Percentiles rank a stretch among this genome's conserved stretches.
phyloP scores from a whole-genome alignment of 2,113 vertebrate genomes.

The Scortum barcoo region DNA sequence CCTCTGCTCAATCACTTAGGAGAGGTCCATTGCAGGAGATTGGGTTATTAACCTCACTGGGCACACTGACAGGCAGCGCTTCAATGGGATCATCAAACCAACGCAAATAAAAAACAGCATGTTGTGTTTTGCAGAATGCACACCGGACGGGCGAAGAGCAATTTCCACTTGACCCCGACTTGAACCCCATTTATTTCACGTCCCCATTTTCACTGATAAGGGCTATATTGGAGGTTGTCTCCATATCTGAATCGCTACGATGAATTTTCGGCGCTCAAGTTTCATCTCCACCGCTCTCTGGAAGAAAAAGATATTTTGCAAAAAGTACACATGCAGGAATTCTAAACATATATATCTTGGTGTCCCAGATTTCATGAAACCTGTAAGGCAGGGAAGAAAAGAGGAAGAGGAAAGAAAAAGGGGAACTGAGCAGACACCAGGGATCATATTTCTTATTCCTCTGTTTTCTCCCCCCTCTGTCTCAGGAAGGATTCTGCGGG shows the following conservation, averaged over 20 bases:
- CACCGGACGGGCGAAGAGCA: background rate
- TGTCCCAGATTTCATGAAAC: conserved; percentile 78
- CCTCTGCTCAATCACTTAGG: conserved; percentile 64
- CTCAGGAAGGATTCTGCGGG: conserved; percentile 68
- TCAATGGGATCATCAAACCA: conserved; percentile 36
- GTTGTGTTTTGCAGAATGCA: conserved; percentile 33
- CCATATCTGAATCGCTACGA: conserved; percentile 13
- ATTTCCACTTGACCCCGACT: conserved; percentile 36
- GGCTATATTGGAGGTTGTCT: background rate
- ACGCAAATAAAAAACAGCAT: conserved; percentile 55
- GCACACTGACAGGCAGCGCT: conserved; percentile 12
- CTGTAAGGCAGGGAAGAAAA: conserved; percentile 43
- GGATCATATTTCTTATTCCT: conserved; percentile 70
- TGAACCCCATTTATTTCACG: conserved; percentile 31
- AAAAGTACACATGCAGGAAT: conserved; percentile 63
- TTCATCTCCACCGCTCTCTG: conserved; percentile 34
- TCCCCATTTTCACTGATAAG: conserved; percentile 26
- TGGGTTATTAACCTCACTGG: conserved; percentile 70
- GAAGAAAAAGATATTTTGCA: conserved; percentile 42
- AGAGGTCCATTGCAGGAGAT: conserved; percentile 40
- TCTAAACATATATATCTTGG: conserved; percentile 71
- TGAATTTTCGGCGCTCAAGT: conserved; percentile 37
- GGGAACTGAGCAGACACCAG: conserved; percentile 62
- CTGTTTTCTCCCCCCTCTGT: conserved; percentile 63
- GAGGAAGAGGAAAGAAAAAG: conserved; percentile 31